Conservation (phyloP, 2,113 vertebrate genomes). For the Lagopus leucura region DNA sequence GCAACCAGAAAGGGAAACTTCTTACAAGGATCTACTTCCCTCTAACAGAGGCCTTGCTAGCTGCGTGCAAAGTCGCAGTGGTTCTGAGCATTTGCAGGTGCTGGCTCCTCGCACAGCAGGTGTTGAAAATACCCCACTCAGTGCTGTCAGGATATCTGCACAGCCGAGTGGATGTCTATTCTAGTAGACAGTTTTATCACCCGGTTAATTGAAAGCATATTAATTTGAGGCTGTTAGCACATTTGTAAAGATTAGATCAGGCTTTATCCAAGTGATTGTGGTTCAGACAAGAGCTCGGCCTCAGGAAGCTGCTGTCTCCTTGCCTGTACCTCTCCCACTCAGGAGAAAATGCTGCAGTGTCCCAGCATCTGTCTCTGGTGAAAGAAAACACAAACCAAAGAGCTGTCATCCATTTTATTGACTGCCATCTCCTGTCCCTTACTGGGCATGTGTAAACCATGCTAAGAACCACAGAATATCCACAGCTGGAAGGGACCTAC, state of each 20-base stretch:
- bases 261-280: neutral
- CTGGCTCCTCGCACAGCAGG: neutral
- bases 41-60: neutral
- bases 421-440: neutral
- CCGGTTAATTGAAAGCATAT: neutral
- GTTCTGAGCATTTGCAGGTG: neutral
- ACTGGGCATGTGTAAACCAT: accelerated
- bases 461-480: neutral
- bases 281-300: neutral
- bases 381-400: neutral
- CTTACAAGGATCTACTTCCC: neutral
- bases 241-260: constrained; percentile 36
- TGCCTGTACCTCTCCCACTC: neutral
- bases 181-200: neutral
- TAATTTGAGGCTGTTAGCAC: constrained; percentile 32
- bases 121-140: neutral
- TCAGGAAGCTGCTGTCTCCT: neutral
- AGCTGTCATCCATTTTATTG: neutral
- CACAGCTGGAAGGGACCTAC: neutral
- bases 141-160: neutral
- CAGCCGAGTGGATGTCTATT: neutral
- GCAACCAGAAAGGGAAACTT: neutral
- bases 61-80: neutral
- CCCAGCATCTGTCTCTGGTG: neutral
- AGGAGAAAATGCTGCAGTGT: neutral